These are phyloP conservation scores for Watsonalla cultraria DNA, from an alignment of 2,888 invertebrate genomes.

Conservation along the genomic window DNA sequence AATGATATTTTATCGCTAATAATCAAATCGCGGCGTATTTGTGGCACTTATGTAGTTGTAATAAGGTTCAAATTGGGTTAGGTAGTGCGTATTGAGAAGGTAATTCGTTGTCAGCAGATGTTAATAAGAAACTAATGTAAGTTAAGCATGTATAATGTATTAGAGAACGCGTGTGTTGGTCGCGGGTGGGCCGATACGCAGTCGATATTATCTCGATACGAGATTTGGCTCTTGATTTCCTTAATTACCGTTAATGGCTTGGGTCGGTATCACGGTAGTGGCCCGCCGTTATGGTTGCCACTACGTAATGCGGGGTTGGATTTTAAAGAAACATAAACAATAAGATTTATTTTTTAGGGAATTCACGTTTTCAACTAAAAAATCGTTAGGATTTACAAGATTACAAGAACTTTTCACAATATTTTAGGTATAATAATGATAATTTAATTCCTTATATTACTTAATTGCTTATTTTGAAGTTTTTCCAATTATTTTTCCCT, in stretches of 20 bases:
- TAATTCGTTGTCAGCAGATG: slow-evolving; percentile 37
- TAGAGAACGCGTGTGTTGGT: slow-evolving; percentile 40
- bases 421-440: too few species aligned
- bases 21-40: slow-evolving; percentile 24
- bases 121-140: slow-evolving; percentile 50
- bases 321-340: not conserved
- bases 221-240: slow-evolving; percentile 66
- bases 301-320: slow-evolving; percentile 12
- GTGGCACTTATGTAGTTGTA: slow-evolving; percentile 11
- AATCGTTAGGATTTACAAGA: too few species aligned
- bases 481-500: too few species aligned
- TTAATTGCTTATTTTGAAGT: too few species aligned
- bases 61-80: slow-evolving; percentile 22
- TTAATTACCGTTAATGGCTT: slow-evolving; percentile 74
- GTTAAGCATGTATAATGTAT: slow-evolving; percentile 67
- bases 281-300: slow-evolving; percentile 30
- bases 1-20: slow-evolving; percentile 53
- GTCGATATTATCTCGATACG: slow-evolving; percentile 65
- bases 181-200: slow-evolving; percentile 69
- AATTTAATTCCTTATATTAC: too few species aligned
- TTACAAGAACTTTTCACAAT: too few species aligned
- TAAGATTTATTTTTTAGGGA: not conserved
- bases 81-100: slow-evolving; percentile 25
- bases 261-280: slow-evolving; percentile 45
- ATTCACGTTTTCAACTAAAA: not conserved